These are phyloP conservation scores for Noctua fimbriata DNA, from an alignment of 2,888 invertebrate species.

Conservation along the genomic window DNA sequence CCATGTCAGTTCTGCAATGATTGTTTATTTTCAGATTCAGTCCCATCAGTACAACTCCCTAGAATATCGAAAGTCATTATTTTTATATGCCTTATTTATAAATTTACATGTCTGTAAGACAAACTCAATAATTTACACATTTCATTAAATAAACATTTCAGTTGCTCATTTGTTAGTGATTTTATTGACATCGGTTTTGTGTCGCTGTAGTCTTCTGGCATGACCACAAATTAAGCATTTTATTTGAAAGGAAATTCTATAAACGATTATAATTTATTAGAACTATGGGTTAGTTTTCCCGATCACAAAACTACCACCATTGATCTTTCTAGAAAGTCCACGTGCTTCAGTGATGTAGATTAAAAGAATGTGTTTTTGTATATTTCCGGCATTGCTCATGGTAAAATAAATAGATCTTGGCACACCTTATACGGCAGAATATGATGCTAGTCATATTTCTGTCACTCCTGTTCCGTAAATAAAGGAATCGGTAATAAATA, in stretches of 20 bases:
- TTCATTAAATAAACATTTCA: conserved; percentile 15
- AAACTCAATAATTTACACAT: neutral
- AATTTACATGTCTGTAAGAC: neutral
- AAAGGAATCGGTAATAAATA: conserved; percentile 31
- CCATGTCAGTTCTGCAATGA: neutral
- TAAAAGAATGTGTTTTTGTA: conserved; percentile 12
- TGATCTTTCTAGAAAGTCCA: conserved; percentile 21
- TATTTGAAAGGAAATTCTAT: neutral
- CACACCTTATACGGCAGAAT: conserved; percentile 31
- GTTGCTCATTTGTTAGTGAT: neutral
- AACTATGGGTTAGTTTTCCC: neutral
- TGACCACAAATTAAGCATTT: neutral
- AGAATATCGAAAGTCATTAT: neutral
- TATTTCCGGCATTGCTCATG: conserved; percentile 19
- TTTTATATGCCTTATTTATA: neutral
- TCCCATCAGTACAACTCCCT: neutral
- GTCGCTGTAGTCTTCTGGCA: neutral
- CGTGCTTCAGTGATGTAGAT: neutral
- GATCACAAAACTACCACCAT: too few relatives aligned
- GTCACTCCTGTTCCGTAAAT: conserved; percentile 14
- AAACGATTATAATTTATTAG: neutral
- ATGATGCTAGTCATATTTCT: conserved; percentile 18
- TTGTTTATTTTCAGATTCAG: neutral
- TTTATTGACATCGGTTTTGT: conserved; percentile 13
- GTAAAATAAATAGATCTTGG: conserved; percentile 46